phyloP scores from a whole-genome alignment of 1,140 invertebrate genomes.

The Drosophila prosaltans region DNA sequence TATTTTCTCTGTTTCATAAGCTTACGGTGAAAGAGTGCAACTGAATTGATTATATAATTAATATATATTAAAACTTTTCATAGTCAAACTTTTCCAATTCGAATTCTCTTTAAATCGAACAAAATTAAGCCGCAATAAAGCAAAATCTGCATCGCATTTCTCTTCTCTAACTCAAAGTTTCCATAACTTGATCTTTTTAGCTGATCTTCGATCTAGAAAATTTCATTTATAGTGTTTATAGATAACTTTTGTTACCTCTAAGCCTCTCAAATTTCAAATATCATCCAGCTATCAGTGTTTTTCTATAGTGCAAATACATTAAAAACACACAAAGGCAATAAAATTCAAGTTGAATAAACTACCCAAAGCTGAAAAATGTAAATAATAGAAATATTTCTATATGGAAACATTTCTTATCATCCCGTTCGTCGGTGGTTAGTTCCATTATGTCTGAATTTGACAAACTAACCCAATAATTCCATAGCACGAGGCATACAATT shows the following conservation, averaged over 20 bases:
- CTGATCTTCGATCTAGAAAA: too few species aligned
- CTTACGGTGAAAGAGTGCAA: too few species aligned
- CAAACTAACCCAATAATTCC: conserved; percentile 62
- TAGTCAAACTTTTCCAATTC: too few species aligned
- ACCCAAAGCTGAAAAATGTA: not conserved
- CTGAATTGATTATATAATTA: not conserved
- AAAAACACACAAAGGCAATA: conserved; percentile 8
- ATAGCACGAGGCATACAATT: conserved; percentile 50
- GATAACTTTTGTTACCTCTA: not conserved
- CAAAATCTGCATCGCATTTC: too few species aligned
- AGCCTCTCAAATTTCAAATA: not conserved
- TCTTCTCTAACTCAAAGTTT: too few species aligned
- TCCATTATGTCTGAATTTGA: conserved; percentile 5
- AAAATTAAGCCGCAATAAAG: too few species aligned
- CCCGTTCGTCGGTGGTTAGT: not conserved
- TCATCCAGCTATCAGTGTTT: not conserved
- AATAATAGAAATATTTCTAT: not conserved
- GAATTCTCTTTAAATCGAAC: too few species aligned
- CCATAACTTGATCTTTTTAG: too few species aligned
- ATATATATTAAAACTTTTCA: not conserved
- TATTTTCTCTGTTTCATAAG: too few species aligned
- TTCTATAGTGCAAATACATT: conserved; percentile 5
- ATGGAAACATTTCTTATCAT: not conserved
- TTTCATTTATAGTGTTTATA: not conserved
- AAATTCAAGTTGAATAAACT: conserved; percentile 14